A percentile compares a stretch with the other conserved stretches of the same genome.
These are phyloP conservation scores for Pseudoips prasinana DNA, from an alignment of 2,888 invertebrate genomes.

Conservation along the genomic window DNA sequence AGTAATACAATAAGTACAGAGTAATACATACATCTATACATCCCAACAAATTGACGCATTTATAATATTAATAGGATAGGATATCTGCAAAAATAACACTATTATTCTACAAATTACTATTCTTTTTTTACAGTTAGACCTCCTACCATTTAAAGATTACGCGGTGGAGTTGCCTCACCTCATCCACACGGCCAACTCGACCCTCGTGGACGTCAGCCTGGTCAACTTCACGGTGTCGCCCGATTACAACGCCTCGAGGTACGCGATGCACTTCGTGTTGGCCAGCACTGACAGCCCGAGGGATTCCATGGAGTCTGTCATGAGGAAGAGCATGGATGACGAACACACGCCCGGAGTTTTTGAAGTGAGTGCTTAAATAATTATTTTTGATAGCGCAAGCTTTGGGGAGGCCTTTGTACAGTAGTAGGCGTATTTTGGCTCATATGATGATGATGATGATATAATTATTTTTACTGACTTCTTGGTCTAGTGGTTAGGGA, in stretches of 20 bases:
- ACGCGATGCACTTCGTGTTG: slow-evolving; percentile 82
- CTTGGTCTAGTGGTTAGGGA: too few species aligned
- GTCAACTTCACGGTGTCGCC: slow-evolving; percentile 71
- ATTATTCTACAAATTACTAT: too few species aligned
- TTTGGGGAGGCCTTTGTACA: too few species aligned
- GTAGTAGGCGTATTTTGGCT: too few species aligned
- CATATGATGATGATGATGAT: too few species aligned
- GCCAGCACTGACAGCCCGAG: slow-evolving; percentile 66
- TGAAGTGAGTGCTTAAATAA: slow-evolving; percentile 72
- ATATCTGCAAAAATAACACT: too few species aligned
- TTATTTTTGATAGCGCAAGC: too few species aligned
- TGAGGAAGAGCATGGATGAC: slow-evolving; percentile 84
- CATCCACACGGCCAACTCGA: slow-evolving; percentile 85
- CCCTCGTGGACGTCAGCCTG: slow-evolving; percentile 83
- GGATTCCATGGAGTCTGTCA: slow-evolving; percentile 59
- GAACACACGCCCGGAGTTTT: slow-evolving; percentile 89
- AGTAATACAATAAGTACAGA: too few species aligned
- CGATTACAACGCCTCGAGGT: slow-evolving; percentile 79
- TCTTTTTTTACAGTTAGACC: slow-evolving; percentile 84
- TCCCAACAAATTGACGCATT: too few species aligned
- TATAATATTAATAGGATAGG: too few species aligned
- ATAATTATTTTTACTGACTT: too few species aligned
- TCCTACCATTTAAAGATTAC: slow-evolving; percentile 69
- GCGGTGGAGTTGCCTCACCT: slow-evolving; percentile 82
- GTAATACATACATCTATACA: too few species aligned